Evolutionary conservation across 2,888 invertebrate species (phyloP), one percentile per base, ranked within the genome.

Genomic region (Conus canariensis): DNA sequence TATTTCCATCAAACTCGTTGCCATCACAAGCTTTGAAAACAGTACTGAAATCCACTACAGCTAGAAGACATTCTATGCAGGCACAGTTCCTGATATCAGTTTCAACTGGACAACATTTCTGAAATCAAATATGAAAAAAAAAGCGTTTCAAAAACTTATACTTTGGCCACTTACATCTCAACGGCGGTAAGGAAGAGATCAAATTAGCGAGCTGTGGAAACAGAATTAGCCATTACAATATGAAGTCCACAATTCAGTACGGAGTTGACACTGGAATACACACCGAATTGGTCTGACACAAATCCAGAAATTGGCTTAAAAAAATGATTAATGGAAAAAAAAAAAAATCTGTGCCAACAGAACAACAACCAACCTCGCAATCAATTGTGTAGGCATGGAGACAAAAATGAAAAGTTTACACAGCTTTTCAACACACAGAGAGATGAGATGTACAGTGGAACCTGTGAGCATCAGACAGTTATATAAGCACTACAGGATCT

Each of bases 371-470:
- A 70, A 22, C 70, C 22, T 22, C 16, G 22, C 70, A 70, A 22
- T 22, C 16, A 70, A 70, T 3, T 16, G 70, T 45, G 45, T 45
- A 45, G 45, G 45, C 45, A 70, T 70, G 19, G 19, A 58, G 58
- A 22, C 25, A 58, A 58, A 83, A 83, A 5, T 8, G 16, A 83
- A 19, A 58, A 22, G 12, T 19, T 22, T 12, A 58, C 30, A 45
- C 82, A 83, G 22, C 16, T 6, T 56, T 56, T 56, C 58, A 83
- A 83, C 82, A 83, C 56, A 83, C 56, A 58, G 19, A 83, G 45
- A 58, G 12, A 83, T 8, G 25, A 10, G 56, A 83, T 83, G 82
- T 83, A 83, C 82, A 83, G 82, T 83, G 82, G 82, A 83, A 83
- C 58, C 25, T 5, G 58, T 58, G 58, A 58, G n/a, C 25, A 83